These are phyloP conservation scores for Agrochola lota DNA, from an alignment of 2,888 invertebrate species.

Conservation along the genomic window DNA sequence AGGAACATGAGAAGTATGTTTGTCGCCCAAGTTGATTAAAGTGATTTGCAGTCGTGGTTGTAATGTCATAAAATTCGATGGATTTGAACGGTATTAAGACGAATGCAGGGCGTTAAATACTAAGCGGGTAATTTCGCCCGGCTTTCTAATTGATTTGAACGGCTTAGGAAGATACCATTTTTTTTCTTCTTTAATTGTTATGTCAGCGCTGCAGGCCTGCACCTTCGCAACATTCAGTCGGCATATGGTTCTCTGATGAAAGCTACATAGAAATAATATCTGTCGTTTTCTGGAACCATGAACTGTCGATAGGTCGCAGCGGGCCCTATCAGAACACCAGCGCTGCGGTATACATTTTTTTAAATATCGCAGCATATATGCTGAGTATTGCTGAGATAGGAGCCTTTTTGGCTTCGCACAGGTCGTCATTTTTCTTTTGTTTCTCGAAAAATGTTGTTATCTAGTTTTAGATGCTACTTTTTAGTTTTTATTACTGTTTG, in stretches of 20 bases:
- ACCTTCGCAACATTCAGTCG: not conserved
- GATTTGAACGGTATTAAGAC: not conserved
- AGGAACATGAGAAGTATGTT: constrained; percentile 63
- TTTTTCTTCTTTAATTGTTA: not conserved
- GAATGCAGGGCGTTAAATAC: not conserved
- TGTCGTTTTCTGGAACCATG: not conserved
- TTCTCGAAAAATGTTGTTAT: too few species aligned
- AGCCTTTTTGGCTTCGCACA: too few species aligned
- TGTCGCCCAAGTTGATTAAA: not conserved
- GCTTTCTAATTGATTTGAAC: not conserved
- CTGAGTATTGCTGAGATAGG: too few species aligned
- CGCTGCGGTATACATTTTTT: too few species aligned
- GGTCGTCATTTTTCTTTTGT: too few species aligned
- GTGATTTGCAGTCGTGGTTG: not conserved
- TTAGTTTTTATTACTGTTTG: too few species aligned
- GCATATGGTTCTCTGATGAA: not conserved
- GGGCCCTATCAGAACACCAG: too few species aligned
- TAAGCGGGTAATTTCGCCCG: not conserved
- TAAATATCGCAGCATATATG: too few species aligned
- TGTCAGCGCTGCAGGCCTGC: not conserved
- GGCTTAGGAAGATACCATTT: not conserved
- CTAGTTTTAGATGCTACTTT: too few species aligned
- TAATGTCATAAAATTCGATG: not conserved
- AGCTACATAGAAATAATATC: not conserved
- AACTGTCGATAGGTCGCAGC: not conserved